Base-by-base conservation (phyloP, 2,797 vertebrate species). In the Denticeps clupeoides region DNA sequence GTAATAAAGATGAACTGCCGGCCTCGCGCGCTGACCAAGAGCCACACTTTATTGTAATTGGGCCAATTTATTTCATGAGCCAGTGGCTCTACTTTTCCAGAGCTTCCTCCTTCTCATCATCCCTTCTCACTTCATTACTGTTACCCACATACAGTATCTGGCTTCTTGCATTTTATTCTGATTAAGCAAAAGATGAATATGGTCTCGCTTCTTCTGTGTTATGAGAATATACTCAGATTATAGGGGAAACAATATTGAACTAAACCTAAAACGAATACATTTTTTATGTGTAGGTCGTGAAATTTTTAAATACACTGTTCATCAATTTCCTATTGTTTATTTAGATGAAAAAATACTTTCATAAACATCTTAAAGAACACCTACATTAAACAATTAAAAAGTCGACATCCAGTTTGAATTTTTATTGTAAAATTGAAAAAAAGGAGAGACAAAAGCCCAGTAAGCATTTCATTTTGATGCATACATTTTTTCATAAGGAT, bases 401-500 rank as follows among this genome's bases (percentile, higher is more conserved):
- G 16, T 38, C 16, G 65, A 64, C 56, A 55, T 73, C 78, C 72
- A 76, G 73, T 86, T 85, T 82, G 64, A 80, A 70, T 62, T 84
- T 87, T 87, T 87, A 87, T 87, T 87, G 84, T 83, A 87, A 87
- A 87, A 87, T 85, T 87, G 82, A 80, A 87, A 87, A 84, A 85
- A 84, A 85, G 80, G 74, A 83, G 77, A 82, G 77, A 84, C 79
- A 85, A 84, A 85, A 87, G 80, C 79, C 79, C 79, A 72, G 75
- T 79, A 83, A 85, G 75, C 77, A 69, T 78, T 82, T 82, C 76
- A 76, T 80, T 79, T 83, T 78, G 63, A 81, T 84, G 83, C 80
- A 83, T 79, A 55, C 29, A 27, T 38, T 38, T 74, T 75, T 74
- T 81, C 78, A 75, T 78, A 78, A 62, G 66, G 61, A 65, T 63